Evolutionary conservation across 2,797 vertebrate species (phyloP).

Genomic region (Hyperoplus immaculatus): DNA sequence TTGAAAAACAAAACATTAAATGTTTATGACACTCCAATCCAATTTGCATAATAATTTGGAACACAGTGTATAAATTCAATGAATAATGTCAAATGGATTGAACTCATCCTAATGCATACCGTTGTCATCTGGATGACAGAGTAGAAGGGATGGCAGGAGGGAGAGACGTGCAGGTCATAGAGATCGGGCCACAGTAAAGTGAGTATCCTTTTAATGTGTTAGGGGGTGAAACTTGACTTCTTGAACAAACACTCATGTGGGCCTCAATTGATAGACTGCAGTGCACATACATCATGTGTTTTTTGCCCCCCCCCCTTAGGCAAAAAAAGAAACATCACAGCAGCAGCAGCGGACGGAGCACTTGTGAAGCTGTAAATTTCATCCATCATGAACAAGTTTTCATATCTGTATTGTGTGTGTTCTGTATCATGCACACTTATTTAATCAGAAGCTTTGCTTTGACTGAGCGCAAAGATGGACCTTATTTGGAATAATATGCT

Average conservation of each 20-base stretch:
- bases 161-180: constrained; percentile 56
- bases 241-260: constrained; percentile 6
- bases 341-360: constrained; percentile 43
- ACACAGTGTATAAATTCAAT: no score
- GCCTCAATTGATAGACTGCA: background rate
- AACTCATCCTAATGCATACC: constrained; percentile 27
- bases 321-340: constrained; percentile 26
- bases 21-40: no score
- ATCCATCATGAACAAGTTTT: constrained; percentile 45
- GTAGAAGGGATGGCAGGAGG: constrained; percentile 3
- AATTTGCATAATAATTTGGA: no score
- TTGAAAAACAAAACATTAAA: no score
- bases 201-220: constrained; percentile 49
- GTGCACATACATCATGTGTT: constrained; percentile 15
- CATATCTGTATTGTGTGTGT: constrained; percentile 49
- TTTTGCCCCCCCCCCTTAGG: constrained; percentile 44
- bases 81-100: background rate
- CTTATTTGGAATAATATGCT: constrained; percentile 66
- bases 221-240: constrained; percentile 16
- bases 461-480: constrained; percentile 60
- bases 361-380: constrained; percentile 66
- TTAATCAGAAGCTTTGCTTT: constrained; percentile 69
- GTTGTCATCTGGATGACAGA: constrained; percentile 41
- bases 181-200: constrained; percentile 72
- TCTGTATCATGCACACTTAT: constrained; percentile 62